Evolutionary conservation across 2,797 vertebrate genomes (phyloP).

Genomic region (Geotrypetes seraphini): DNA sequence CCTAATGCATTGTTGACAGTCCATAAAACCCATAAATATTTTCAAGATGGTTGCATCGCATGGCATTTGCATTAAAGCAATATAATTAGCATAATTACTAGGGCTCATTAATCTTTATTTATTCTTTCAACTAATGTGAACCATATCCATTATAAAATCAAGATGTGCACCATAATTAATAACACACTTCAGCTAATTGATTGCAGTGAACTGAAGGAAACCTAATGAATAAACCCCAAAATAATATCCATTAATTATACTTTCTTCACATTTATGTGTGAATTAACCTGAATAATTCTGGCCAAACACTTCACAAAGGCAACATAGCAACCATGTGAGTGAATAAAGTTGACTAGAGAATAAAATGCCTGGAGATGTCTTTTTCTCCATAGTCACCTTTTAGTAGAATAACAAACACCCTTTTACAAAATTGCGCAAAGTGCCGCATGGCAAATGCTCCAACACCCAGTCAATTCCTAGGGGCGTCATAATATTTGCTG

Average conservation of each 20-base stretch:
- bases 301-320: too few species aligned
- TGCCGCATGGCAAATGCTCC: too few species aligned
- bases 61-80: slow-evolving; percentile 29
- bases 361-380: too few species aligned
- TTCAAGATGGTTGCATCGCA: slow-evolving; percentile 22
- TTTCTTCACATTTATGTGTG: slow-evolving; percentile 3
- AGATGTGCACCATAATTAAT: slow-evolving; percentile 22
- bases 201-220: slow-evolving; percentile 22
- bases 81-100: slow-evolving; percentile 32
- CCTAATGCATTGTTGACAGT: slow-evolving; percentile 20
- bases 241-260: not conserved
- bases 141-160: slow-evolving; percentile 23
- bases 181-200: slow-evolving; percentile 11
- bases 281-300: too few species aligned
- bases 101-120: slow-evolving; percentile 40
- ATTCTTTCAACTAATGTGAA: slow-evolving; percentile 20
- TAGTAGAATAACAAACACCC: too few species aligned
- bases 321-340: too few species aligned
- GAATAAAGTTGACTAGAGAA: too few species aligned
- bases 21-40: slow-evolving; percentile 27
- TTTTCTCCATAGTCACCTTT: too few species aligned
- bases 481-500: too few species aligned
- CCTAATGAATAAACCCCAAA: not conserved
- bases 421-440: too few species aligned
- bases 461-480: too few species aligned